Base-by-base conservation (phyloP, 2,113 vertebrate genomes). In the Catharus bicknelli region DNA sequence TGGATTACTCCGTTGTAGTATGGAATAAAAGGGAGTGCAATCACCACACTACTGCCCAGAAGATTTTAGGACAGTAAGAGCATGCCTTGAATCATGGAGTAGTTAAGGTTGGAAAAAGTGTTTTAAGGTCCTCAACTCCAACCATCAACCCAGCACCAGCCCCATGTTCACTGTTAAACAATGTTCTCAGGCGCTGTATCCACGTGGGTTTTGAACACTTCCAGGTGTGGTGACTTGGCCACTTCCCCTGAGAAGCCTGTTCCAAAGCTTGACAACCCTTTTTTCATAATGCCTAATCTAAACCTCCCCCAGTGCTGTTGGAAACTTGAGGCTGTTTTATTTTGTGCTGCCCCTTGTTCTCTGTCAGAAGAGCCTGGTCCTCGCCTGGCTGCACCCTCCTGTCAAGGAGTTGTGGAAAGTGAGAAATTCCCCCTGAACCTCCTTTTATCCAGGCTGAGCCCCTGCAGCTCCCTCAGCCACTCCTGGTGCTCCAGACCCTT, bases 301-400 rank as follows among this genome's bases (percentile, higher is more conserved):
- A 66, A 58, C 27, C 13, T 45, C 4, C 10, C 18, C 22, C 3
- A 15, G 50, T 51, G 50, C 50, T 27, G 14, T 27, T 51, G 16
- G 26, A 51, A 61, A 54, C 20, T 26, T 42, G 40, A 30, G 15
- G 14, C 11, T 0, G 0, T 42, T 54, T 42, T 5, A 34, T 47
- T 48, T 32, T 40, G 6, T 27, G 15, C 32, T 72, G 36, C 58
- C 32, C 27, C 22, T 73, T 29, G 14, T 42, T 55, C 34, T 26
- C 11, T 69, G 14, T 25, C 10, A 62, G 29, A 9, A 68, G 40
- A 89, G 34, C 29, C 25, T 0, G 0, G 59, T 16, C 2, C 2
- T 19, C 19, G n/a, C 21, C 25, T 36, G 47, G 25, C 4, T 48
- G 9, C 25, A 47, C 15, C 4, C 21, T 76, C 70, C 5, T 51